Conservation (phyloP, 2,888 invertebrate genomes). For the Ganaspis brasiliensis region DNA sequence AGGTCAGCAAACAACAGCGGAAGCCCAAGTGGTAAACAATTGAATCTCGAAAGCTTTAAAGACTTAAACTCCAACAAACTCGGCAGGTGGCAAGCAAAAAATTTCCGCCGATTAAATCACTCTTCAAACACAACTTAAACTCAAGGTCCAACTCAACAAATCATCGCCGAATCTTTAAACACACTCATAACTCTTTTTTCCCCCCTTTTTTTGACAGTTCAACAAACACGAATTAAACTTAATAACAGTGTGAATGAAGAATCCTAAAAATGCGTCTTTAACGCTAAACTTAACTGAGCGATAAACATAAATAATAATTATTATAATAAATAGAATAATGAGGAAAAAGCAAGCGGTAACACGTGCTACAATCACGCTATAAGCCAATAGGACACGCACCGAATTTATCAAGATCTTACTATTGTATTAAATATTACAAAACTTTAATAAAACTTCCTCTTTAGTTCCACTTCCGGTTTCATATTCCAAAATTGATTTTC, state of each 20-base stretch:
- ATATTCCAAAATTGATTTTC: background rate
- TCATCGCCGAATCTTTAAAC: constrained; percentile 11
- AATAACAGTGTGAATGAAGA: background rate
- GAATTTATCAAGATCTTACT: constrained; percentile 49
- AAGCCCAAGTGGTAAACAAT: constrained; percentile 15
- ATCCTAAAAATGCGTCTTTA: too few species aligned
- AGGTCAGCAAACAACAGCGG: background rate
- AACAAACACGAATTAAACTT: constrained; percentile 18
- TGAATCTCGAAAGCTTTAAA: constrained; percentile 13
- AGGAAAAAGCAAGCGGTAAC: constrained; percentile 15
- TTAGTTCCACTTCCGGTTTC: constrained; percentile 1
- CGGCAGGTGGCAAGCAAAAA: constrained; percentile 14
- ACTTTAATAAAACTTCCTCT: constrained; percentile 23
- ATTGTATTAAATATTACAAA: constrained; percentile 33
- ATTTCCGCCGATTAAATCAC: constrained; percentile 15
- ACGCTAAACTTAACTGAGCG: background rate
- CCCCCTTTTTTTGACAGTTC: background rate
- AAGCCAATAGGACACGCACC: constrained; percentile 50
- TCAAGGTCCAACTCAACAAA: constrained; percentile 28
- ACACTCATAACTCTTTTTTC: constrained; percentile 15
- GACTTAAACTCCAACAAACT: constrained; percentile 28
- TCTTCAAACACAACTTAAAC: background rate
- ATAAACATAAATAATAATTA: constrained; percentile 18
- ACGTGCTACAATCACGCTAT: constrained; percentile 49
- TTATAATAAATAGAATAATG: background rate